Base-by-base conservation (phyloP, 1,140 invertebrate species). In the Hypsibius dujardini region DNA sequence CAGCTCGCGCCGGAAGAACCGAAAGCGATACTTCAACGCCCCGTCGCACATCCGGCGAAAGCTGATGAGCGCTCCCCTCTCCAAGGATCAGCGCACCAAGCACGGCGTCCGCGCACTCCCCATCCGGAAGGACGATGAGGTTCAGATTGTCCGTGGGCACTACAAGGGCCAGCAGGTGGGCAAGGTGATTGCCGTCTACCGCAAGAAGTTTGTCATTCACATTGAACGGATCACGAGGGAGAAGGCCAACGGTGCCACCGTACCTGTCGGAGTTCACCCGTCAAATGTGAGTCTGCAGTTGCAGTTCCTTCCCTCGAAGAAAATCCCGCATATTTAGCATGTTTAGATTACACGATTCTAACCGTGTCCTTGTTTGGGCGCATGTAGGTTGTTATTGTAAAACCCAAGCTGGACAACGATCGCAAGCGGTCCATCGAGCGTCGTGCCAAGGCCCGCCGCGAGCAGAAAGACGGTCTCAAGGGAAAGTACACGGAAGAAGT, bases 141-240 rank as follows among this genome's bases (percentile, higher is more conserved):
- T 98, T 50, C 75, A 90, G 90, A 89, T 96, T 77, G 91, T 95
- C 62, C 84, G 95, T 73, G 96, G 96, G 56, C 95, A 98, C 81
- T 96, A 93, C 84, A 98, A 98, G 82, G 94, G 95, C 59, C 95
- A 98, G 81, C 93, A 96, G 83, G 89, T 95, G 71, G 96, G 95
- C 74, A 98, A 98, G 84, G 90, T 99, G 71, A 90, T 97, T 28
- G 88, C 91, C 3, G 80, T 81, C 71, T 98, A 98, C 84, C 87
- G 96, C 78, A 98, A 98, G 80, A 98, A 98, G 81, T 98, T 94
- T 82, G 92, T 97, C 69, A 86, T 98, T 73, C 93, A 97, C 81
- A 92, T 98, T 83, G 95, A 99, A 83, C 87, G 95, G 80, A 96
- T 98, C 79, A 94, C 96, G 81, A 85, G 95, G 77, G 95, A 98